Base-by-base conservation (phyloP, 2,888 invertebrate genomes). In the Germaria angustata region DNA sequence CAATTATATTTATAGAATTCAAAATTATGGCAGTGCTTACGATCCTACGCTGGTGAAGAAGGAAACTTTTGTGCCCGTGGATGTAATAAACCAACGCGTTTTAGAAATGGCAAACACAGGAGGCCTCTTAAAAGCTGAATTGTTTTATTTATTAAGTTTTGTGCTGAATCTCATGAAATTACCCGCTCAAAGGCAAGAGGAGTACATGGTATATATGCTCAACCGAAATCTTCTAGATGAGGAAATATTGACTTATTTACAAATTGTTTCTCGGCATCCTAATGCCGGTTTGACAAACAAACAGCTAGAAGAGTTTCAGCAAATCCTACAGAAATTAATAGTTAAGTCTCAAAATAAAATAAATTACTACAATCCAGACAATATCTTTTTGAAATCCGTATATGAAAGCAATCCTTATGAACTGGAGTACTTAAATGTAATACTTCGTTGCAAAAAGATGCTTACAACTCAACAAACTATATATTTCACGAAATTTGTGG, bases 401-500 rank as follows among this genome's bases (percentile, higher is more conserved):
- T 20, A 24, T 4, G 55, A 36, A 6, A 68, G 80, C 6, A 72
- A 84, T 68, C 80, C 80, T n/a, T 77, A 76, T 63, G 76, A 84
- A 57, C 36, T 80, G 44, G 55, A 57, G 11, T 68, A 84, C 34
- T 68, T 84, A 41, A 77, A 63, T 17, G 13, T 0, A 2, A 28
- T 84, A 22, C 13, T 84, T 15, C 68, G 20, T 2, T 57, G 36
- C n/a, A 9, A 24, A 0, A 61, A 22, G 1, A 46, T 32, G 9
- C 15, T 84, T 2, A 55, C 15, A 4, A 2, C 9, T 3, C 11
- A 49, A 2, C 68, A 84, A 55, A 77, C 63, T 34, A 8, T 68
- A 11, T 84, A 80, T 65, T 59, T 84, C 36, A 32, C 72, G 0
- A 84, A 63, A 22, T 77, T 84, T 63, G 72, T 84, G 4, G 8